Conservation (phyloP, 2,797 vertebrate genomes). For the Falco naumanni region DNA sequence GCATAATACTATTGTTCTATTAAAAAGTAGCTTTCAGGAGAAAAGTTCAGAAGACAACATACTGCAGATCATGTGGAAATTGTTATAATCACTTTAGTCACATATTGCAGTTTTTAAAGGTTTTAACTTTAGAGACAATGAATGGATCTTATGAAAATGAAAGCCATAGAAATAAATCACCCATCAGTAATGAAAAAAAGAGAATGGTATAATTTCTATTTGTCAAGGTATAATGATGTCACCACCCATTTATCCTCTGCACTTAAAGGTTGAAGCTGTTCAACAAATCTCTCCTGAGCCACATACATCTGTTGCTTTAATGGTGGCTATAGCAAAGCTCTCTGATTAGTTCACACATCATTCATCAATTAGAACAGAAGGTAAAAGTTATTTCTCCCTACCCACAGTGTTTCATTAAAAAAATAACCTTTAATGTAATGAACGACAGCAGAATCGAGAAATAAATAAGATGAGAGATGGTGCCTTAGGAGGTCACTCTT, state of each 20-base stretch:
- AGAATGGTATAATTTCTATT: slow-evolving; percentile 76
- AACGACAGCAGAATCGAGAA: background rate
- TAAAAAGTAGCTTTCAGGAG: slow-evolving; percentile 31
- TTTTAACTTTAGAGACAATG: slow-evolving; percentile 67
- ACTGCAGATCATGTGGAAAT: background rate
- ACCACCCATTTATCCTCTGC: slow-evolving; percentile 79
- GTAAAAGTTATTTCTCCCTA: slow-evolving; percentile 68
- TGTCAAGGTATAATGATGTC: slow-evolving; percentile 82
- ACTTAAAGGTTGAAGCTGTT: slow-evolving; percentile 79
- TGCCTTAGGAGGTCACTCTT: slow-evolving; percentile 26
- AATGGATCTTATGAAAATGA: slow-evolving; percentile 73
- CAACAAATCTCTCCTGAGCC: slow-evolving; percentile 78
- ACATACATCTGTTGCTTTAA: slow-evolving; percentile 75
- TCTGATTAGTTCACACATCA: slow-evolving; percentile 75
- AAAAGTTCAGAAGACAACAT: slow-evolving; percentile 35
- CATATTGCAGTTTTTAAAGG: slow-evolving; percentile 65
- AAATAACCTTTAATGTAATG: slow-evolving; percentile 66
- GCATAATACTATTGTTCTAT: slow-evolving; percentile 16
- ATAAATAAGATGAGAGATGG: slow-evolving; percentile 19
- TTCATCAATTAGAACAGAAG: slow-evolving; percentile 75
- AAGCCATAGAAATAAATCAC: slow-evolving; percentile 76
- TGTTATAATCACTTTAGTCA: slow-evolving; percentile 20
- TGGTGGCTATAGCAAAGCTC: slow-evolving; percentile 63
- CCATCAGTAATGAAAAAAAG: slow-evolving; percentile 72
- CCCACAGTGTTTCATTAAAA: slow-evolving; percentile 57